Evolutionary conservation across 2,888 invertebrate genomes (phyloP).

Genomic region (Coremacera marginata): DNA sequence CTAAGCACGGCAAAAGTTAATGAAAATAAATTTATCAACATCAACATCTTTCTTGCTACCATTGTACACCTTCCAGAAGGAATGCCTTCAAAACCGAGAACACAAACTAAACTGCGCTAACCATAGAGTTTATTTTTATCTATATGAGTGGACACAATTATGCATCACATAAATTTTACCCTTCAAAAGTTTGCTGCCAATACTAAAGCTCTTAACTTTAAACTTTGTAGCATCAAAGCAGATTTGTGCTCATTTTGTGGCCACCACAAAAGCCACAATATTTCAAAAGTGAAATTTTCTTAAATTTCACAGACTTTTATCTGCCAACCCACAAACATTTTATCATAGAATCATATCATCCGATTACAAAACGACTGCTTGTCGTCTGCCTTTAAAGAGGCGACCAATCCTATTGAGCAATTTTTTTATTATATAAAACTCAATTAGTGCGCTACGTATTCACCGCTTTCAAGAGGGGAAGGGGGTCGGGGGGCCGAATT

Average conservation of each 20-base stretch:
- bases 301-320: no score
- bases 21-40: constrained; percentile 17
- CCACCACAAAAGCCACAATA: background rate
- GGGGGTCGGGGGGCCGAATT: background rate
- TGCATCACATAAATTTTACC: no score
- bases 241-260: background rate
- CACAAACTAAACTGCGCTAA: background rate
- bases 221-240: background rate
- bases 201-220: background rate
- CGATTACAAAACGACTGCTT: constrained; percentile 2
- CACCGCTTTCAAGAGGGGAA: no score
- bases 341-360: background rate
- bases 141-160: background rate
- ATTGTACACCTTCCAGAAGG: no score
- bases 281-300: no score
- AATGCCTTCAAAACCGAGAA: background rate
- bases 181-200: background rate
- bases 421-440: constrained; percentile 20
- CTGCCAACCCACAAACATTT: background rate
- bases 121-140: background rate
- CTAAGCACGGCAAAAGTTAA: background rate
- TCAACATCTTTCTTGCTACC: background rate
- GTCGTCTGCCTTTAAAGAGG: background rate
- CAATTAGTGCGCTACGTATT: constrained; percentile 14
- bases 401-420: background rate